phyloP scores from a whole-genome alignment of 2,113 vertebrate species.

The Nymphicus hollandicus region DNA sequence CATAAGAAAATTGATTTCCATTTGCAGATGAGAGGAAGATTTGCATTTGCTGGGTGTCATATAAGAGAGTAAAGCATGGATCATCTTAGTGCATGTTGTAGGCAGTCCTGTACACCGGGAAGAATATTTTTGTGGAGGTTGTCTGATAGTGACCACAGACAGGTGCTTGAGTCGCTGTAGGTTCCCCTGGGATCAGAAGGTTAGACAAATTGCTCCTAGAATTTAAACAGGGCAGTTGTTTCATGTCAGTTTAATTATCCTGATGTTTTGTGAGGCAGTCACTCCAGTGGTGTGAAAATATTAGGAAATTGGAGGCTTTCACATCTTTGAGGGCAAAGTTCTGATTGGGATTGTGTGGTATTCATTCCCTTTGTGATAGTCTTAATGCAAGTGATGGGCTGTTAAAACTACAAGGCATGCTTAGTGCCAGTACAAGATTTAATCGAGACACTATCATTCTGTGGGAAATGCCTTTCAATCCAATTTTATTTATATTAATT shows the following conservation, averaged over 20 bases:
- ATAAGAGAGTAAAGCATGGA: background rate
- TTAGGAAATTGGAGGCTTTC: slow-evolving; percentile 49
- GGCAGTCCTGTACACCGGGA: background rate
- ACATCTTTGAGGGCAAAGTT: slow-evolving; percentile 62
- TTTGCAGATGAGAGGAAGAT: background rate
- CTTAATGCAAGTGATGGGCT: slow-evolving; percentile 62
- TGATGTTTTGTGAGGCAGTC: slow-evolving; percentile 69
- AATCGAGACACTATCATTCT: slow-evolving; percentile 69
- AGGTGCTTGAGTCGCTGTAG: slow-evolving; percentile 70
- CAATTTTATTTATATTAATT: slow-evolving; percentile 75
- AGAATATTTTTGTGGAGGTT: slow-evolving; percentile 62
- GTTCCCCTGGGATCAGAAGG: slow-evolving; percentile 79
- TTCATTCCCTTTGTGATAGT: slow-evolving; percentile 65
- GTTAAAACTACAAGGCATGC: slow-evolving; percentile 54
- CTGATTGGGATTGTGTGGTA: slow-evolving; percentile 68
- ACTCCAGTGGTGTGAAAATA: slow-evolving; percentile 66
- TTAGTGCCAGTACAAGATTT: slow-evolving; percentile 68
- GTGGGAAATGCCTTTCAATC: slow-evolving; percentile 71
- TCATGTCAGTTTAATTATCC: slow-evolving; percentile 78
- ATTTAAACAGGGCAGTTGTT: slow-evolving; percentile 71
- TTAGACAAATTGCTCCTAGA: slow-evolving; percentile 81
- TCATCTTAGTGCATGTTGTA: background rate
- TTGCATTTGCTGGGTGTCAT: background rate
- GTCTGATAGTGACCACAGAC: slow-evolving; percentile 71
- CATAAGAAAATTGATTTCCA: background rate